Base-by-base conservation (phyloP, 2,888 invertebrate genomes). In the Dermolepida albohirtum region DNA sequence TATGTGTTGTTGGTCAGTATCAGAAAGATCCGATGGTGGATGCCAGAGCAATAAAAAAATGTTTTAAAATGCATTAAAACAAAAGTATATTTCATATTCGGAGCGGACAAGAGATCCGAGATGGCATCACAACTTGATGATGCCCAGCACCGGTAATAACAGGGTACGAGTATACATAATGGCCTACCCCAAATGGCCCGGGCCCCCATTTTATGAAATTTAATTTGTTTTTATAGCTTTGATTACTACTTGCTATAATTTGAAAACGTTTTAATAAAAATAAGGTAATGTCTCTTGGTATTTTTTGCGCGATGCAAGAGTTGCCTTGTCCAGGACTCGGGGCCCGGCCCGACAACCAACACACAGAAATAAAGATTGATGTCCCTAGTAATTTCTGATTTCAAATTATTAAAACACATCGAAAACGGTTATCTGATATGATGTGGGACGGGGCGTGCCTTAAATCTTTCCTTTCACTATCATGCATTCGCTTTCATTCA, bases 221-320 rank as follows among this genome's bases (percentile, higher is more conserved):
- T 83, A 83, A 83, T 83, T 83, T 83, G 83, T 83, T 83, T 83
- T 83, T 83, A 83, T 83, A 83, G 83, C 83, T 83, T 82, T 83
- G 83, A 83, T 83, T 83, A 83, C 82, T 76, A 77, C 80, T 82
- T 75, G 81, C 81, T 79, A 80, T 82, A 82, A 82, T 82, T 82
- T 81, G 81, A 82, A 82, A 82, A 81, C 82, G 81, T 82, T 73
- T 73, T 73, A 73, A 73, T 73, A 73, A 71, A 71, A 73, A 73
- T 71, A 73, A 71, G 67, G 64, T 67, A 70, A 70, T 67, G 70
- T 67, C 68, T 67, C 66, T 63, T 54, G 40, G 69, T 63, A 63
- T 67, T 67, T 67, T 67, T 67, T 67, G 67, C 59, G 59, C 59
- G 59, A 47, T 59, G 44, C 29, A 47, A 59, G 47, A 44, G 41